Conservation (phyloP, 2,888 invertebrate genomes). For the Andrena fulva region DNA sequence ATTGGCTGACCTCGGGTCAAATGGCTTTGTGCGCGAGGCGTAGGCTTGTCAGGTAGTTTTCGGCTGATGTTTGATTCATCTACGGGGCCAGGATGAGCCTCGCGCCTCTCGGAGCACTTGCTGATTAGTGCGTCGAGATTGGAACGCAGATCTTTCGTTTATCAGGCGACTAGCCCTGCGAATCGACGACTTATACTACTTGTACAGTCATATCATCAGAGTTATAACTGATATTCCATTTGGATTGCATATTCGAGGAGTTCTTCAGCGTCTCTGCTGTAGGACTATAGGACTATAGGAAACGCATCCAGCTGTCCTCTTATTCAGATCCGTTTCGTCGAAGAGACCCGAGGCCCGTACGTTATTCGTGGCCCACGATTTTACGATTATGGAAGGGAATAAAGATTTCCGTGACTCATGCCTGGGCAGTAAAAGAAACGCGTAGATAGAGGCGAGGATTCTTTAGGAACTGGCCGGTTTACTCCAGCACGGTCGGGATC, state of each 20-base stretch:
- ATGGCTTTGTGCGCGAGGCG: conserved; percentile 1
- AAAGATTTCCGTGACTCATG: conserved; percentile 61
- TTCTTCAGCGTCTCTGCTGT: too few relatives aligned
- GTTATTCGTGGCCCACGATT: conserved; percentile 38
- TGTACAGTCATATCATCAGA: too few relatives aligned
- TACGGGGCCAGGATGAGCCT: background rate
- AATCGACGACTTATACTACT: too few relatives aligned
- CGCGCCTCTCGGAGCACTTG: background rate
- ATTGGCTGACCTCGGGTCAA: conserved; percentile 25
- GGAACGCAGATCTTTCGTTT: too few relatives aligned
- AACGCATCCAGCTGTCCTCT: background rate
- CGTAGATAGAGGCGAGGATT: conserved; percentile 37
- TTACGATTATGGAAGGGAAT: conserved; percentile 56
- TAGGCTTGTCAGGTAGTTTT: conserved; percentile 10
- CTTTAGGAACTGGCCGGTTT: conserved; percentile 22
- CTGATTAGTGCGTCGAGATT: background rate
- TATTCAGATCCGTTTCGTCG: conserved; percentile 20
- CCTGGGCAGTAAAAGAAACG: conserved; percentile 58
- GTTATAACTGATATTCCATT: too few relatives aligned
- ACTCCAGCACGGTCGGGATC: conserved; percentile 43
- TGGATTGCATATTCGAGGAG: too few relatives aligned
- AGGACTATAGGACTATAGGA: too few relatives aligned
- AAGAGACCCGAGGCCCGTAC: conserved; percentile 4
- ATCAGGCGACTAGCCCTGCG: too few relatives aligned
- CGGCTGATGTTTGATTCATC: background rate